Conservation (phyloP, 2,888 invertebrate genomes). For the Galerucella pusilla region DNA sequence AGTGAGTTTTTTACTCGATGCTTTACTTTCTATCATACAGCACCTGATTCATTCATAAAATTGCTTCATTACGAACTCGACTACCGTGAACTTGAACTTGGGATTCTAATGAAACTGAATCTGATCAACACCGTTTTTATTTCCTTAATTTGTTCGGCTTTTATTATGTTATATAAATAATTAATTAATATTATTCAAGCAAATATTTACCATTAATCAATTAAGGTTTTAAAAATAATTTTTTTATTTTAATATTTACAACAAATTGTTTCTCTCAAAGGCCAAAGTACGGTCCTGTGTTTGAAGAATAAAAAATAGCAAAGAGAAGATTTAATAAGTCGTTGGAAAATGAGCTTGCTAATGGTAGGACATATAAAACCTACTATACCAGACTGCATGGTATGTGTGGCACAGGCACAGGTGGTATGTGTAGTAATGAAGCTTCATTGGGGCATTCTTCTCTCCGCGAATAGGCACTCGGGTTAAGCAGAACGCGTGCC, state of each 20-base stretch:
- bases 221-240: not conserved
- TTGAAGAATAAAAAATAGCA: slow-evolving; percentile 6
- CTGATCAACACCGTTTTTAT: slow-evolving; percentile 48
- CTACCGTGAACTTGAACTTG: slow-evolving; percentile 66
- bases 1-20: slow-evolving; percentile 49
- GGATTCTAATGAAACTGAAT: slow-evolving; percentile 64
- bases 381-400: slow-evolving; percentile 37
- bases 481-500: slow-evolving; percentile 53
- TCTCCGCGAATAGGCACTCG: slow-evolving; percentile 50
- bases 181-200: no score
- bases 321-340: slow-evolving; percentile 25
- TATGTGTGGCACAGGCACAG: slow-evolving; percentile 48
- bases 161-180: not conserved
- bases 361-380: slow-evolving; percentile 20
- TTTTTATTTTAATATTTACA: not conserved
- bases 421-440: slow-evolving; percentile 34
- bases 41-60: slow-evolving; percentile 61
- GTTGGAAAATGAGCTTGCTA: slow-evolving; percentile 30
- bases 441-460: slow-evolving; percentile 46
- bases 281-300: slow-evolving; percentile 21
- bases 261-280: not conserved
- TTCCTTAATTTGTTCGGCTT: not conserved
- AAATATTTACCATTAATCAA: not conserved
- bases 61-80: slow-evolving; percentile 59
- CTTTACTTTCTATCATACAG: slow-evolving; percentile 61